Conservation (phyloP, 2,797 vertebrate species). For the Crocodylus rhombifer region DNA sequence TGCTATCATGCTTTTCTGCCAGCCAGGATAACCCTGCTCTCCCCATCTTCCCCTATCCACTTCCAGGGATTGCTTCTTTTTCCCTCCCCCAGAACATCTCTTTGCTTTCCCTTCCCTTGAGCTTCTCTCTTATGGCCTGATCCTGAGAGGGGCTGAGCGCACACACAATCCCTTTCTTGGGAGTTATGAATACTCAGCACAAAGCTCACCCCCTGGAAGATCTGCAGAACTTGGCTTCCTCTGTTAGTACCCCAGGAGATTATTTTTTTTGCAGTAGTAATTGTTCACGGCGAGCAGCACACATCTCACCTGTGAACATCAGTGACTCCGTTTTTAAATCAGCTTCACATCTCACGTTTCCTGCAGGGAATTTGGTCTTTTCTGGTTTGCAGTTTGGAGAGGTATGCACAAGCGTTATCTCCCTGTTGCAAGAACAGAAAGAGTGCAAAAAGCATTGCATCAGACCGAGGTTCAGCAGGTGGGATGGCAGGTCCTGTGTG, state of each 20-base stretch:
- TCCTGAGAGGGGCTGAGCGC: background rate
- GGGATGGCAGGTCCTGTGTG: background rate
- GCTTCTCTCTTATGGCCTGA: background rate
- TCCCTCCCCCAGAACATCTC: slow-evolving; percentile 31
- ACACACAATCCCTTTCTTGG: background rate
- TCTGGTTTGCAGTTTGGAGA: background rate
- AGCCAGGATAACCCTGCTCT: background rate
- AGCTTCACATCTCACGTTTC: background rate
- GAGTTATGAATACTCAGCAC: background rate
- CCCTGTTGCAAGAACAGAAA: rapidly evolving
- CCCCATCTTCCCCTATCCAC: background rate
- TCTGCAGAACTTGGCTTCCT: background rate
- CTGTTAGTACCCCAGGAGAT: background rate
- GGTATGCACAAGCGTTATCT: background rate
- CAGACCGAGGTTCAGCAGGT: background rate
- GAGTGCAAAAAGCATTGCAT: background rate
- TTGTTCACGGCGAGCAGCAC: background rate
- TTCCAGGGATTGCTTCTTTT: background rate
- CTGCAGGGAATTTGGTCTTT: background rate
- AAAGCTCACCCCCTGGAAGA: too few relatives aligned
- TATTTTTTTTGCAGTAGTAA: background rate
- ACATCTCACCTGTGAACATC: background rate
- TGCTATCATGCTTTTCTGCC: slow-evolving; percentile 27
- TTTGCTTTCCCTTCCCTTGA: slow-evolving; percentile 25
- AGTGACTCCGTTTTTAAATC: background rate